Percentiles rank a stretch among this genome's conserved stretches.
phyloP scores from a whole-genome alignment of 2,888 invertebrate species.

The Drosophila paracracens region DNA sequence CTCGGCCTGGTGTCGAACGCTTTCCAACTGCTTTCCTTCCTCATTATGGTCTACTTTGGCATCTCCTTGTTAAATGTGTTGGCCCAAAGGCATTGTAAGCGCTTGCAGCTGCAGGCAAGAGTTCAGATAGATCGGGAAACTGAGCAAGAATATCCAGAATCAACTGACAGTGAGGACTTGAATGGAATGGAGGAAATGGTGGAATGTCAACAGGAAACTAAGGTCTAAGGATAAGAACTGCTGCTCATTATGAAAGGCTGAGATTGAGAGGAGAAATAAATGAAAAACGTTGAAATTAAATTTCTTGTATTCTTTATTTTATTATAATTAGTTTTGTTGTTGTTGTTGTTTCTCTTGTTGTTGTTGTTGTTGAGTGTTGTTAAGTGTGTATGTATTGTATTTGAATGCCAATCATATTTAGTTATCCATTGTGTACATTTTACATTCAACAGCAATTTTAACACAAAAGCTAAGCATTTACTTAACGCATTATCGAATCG shows the following conservation, averaged over 20 bases:
- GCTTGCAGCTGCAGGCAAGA: conserved; percentile 85
- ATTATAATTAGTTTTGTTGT: conserved; percentile 44
- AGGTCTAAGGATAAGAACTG: neutral
- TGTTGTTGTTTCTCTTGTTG: conserved; percentile 27
- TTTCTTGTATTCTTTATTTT: conserved; percentile 57
- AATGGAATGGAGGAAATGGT: neutral
- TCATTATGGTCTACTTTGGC: conserved; percentile 97
- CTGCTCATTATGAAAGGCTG: neutral
- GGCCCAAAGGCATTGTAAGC: conserved; percentile 95
- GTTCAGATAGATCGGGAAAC: neutral
- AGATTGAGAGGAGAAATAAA: neutral
- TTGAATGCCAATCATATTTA: conserved; percentile 59
- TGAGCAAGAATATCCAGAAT: neutral
- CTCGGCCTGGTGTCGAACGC: conserved; percentile 87
- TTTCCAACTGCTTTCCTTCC: conserved; percentile 94
- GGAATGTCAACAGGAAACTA: conserved; percentile 3
- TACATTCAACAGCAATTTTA: conserved; percentile 85
- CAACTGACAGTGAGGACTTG: neutral
- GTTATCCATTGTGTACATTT: conserved; percentile 76
- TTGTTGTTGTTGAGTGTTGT: conserved; percentile 22
- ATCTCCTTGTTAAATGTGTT: conserved; percentile 98
- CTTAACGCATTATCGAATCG: conserved; percentile 51
- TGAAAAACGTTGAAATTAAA: conserved; percentile 34
- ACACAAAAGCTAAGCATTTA: conserved; percentile 85
- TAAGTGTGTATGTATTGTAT: conserved; percentile 31